Percentiles rank a stretch among this genome's conserved stretches.
Conservation (phyloP, 1,140 invertebrate species). For the Oedothorax gibbosus region DNA sequence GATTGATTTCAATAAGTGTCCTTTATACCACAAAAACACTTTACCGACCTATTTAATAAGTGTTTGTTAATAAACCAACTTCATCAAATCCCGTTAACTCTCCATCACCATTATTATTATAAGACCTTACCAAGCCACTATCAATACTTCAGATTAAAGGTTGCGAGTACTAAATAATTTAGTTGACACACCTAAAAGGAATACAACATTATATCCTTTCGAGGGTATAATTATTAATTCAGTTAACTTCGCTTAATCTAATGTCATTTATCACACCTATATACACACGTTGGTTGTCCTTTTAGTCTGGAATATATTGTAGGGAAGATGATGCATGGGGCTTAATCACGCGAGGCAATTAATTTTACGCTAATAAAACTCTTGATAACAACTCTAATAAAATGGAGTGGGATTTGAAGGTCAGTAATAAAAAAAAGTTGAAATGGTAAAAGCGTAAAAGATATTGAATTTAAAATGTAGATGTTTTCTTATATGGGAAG, state of each 20-base stretch:
- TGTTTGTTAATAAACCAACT: no score
- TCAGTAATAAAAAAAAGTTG: neutral
- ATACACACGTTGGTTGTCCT: neutral
- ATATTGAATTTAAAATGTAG: no score
- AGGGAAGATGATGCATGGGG: conserved; percentile 15
- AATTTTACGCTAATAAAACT: neutral
- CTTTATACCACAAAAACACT: no score
- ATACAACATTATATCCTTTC: conserved; percentile 2
- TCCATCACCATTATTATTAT: no score
- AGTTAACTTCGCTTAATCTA: neutral
- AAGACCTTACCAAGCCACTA: no score
- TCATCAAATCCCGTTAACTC: no score
- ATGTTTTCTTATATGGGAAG: no score
- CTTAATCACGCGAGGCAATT: conserved; percentile 6
- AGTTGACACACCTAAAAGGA: neutral
- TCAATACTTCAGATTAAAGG: no score
- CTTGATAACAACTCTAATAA: conserved; percentile 5
- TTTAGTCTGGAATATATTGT: conserved; percentile 23
- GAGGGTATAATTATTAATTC: conserved; percentile 20
- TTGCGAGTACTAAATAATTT: no score
- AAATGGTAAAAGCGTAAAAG: no score
- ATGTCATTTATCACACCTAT: conserved; percentile 7
- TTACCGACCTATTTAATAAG: no score
- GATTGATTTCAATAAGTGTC: no score
- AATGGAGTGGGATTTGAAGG: neutral